phyloP scores from a whole-genome alignment of 2,113 vertebrate species.

The Neoarius graeffei region DNA sequence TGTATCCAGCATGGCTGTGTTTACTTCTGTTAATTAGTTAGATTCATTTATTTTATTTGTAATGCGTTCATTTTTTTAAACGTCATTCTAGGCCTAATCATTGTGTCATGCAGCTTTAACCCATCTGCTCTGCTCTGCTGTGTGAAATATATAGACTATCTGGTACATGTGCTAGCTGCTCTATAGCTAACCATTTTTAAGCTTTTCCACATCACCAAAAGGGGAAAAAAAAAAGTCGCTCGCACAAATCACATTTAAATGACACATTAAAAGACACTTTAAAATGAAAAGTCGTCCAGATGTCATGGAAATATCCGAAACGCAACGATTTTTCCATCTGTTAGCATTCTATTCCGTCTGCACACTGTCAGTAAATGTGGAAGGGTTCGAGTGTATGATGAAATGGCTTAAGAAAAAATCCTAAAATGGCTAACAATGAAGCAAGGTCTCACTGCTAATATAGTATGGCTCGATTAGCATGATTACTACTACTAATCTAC shows the following conservation, averaged over 20 bases:
- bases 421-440: not conserved
- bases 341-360: constrained; percentile 59
- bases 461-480: not conserved
- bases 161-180: not conserved
- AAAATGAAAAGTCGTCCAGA: constrained; percentile 64
- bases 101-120: not conserved
- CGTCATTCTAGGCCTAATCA: not conserved
- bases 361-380: constrained; percentile 11
- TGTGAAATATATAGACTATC: not conserved
- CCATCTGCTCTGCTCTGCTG: constrained; percentile 1
- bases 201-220: constrained; percentile 51
- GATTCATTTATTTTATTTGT: not conserved
- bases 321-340: constrained; percentile 69
- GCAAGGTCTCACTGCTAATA: not conserved
- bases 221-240: constrained; percentile 34
- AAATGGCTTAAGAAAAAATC: not conserved
- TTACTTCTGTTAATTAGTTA: not conserved
- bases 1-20: not conserved
- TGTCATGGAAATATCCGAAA: constrained; percentile 67
- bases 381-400: not conserved
- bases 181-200: constrained; percentile 52
- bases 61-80: not conserved
- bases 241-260: constrained; percentile 73
- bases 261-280: constrained; percentile 69
- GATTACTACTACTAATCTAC: not conserved